These are phyloP conservation scores for Nautilus pompilius DNA, from an alignment of 1,140 invertebrate genomes.

Conservation along the genomic window DNA sequence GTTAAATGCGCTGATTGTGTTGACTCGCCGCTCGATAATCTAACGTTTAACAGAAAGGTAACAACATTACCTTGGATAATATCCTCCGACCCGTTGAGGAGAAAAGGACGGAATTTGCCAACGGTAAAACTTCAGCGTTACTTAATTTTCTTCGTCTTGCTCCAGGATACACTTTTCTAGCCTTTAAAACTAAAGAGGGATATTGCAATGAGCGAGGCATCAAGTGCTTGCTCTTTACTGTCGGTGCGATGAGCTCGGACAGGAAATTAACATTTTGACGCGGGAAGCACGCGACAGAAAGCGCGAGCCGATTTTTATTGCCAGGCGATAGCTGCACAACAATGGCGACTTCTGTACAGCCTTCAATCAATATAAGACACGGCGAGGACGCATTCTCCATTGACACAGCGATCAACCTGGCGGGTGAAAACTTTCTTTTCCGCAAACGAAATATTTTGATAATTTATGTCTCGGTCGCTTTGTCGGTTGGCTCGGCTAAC, in stretches of 20 bases:
- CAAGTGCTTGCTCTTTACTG: background rate
- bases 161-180: background rate
- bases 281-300: too few relatives aligned
- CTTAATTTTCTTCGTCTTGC: background rate
- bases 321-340: too few relatives aligned
- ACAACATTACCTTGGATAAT: background rate
- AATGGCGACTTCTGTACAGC: too few relatives aligned
- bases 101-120: background rate
- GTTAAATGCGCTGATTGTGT: background rate
- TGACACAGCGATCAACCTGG: too few relatives aligned
- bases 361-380: too few relatives aligned
- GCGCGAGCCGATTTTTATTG: too few relatives aligned
- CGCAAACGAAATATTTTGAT: too few relatives aligned
- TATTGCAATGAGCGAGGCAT: background rate
- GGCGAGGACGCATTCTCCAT: too few relatives aligned
- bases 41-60: background rate
- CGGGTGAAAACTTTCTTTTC: too few relatives aligned
- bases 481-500: too few relatives aligned
- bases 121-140: background rate
- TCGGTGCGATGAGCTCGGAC: background rate
- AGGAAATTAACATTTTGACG: background rate
- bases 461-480: too few relatives aligned
- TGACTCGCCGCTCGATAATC: background rate
- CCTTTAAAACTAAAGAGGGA: background rate
- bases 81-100: background rate